phyloP scores from a whole-genome alignment of 2,888 invertebrate species.

The Cordilura impudica region DNA sequence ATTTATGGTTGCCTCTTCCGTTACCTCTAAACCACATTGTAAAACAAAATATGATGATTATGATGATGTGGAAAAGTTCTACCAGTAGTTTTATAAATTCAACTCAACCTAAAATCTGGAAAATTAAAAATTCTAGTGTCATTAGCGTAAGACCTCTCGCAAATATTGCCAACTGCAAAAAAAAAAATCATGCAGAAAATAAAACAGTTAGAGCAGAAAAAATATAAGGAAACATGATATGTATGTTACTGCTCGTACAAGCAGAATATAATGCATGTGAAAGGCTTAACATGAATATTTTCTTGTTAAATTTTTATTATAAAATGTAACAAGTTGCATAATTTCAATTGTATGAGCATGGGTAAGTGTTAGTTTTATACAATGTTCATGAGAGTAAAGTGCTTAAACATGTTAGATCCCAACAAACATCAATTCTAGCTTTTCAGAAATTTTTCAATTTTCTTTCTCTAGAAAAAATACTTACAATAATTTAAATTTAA shows the following conservation, averaged over 20 bases:
- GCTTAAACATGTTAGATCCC: too few species aligned
- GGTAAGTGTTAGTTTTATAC: too few species aligned
- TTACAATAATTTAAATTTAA: too few species aligned
- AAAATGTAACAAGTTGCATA: not conserved
- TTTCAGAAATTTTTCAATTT: too few species aligned
- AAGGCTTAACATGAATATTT: constrained; percentile 48
- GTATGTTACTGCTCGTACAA: constrained; percentile 1
- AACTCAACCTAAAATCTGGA: constrained; percentile 38
- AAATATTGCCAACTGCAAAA: constrained; percentile 2
- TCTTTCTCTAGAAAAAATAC: too few species aligned
- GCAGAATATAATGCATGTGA: constrained; percentile 42
- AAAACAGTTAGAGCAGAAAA: constrained; percentile 7
- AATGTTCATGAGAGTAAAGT: too few species aligned
- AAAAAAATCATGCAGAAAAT: constrained; percentile 24
- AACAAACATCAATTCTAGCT: too few species aligned
- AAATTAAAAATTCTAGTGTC: constrained; percentile 62
- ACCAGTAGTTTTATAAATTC: not conserved
- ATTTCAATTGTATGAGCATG: too few species aligned
- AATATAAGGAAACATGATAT: not conserved
- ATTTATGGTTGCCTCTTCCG: not conserved
- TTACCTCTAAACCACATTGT: not conserved
- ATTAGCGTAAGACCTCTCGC: constrained; percentile 53
- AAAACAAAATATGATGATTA: constrained; percentile 5
- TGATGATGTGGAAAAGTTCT: constrained; percentile 17
- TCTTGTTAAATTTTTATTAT: constrained; percentile 43